phyloP scores from a whole-genome alignment of 2,888 invertebrate genomes.

The Dromius quadrimaculatus region DNA sequence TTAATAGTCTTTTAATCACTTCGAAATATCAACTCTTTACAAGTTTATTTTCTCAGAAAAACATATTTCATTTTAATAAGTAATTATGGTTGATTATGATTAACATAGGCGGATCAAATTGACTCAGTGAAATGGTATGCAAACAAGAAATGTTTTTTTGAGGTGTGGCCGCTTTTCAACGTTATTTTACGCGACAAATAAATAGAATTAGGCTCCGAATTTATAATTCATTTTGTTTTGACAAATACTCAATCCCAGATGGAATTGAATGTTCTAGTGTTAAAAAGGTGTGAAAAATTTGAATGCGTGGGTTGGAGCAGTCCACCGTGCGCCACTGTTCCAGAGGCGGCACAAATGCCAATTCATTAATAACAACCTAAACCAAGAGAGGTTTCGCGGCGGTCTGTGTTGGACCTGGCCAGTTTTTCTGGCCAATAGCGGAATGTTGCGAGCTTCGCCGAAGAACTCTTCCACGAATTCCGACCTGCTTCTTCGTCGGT shows the following conservation, averaged over 20 bases:
- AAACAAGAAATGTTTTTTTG: too few relatives aligned
- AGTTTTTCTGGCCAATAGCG: slow-evolving; percentile 25
- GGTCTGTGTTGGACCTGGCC: slow-evolving; percentile 17
- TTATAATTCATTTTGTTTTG: too few relatives aligned
- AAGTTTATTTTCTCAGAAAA: neutral
- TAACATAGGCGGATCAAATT: neutral
- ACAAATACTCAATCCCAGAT: too few relatives aligned
- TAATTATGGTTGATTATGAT: neutral
- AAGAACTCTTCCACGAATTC: slow-evolving; percentile 40
- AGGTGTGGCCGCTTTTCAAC: too few relatives aligned
- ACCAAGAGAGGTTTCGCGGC: neutral
- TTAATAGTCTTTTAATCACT: slow-evolving; percentile 1
- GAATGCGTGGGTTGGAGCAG: slow-evolving; percentile 16
- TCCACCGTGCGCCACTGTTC: slow-evolving; percentile 18
- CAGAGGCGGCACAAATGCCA: slow-evolving; percentile 19
- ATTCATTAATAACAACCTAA: slow-evolving; percentile 46
- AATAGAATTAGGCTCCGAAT: too few relatives aligned
- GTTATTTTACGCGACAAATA: too few relatives aligned
- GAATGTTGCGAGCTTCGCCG: slow-evolving; percentile 17
- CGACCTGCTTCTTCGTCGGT: slow-evolving; percentile 40
- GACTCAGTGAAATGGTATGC: neutral
- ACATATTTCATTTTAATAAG: neutral
- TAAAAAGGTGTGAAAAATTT: slow-evolving; percentile 29
- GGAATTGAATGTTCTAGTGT: too few relatives aligned
- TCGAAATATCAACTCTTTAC: neutral